A percentile compares a stretch with the other conserved stretches of the same genome.
Conservation (phyloP, 1,140 invertebrate species). For the Manduca sexta region DNA sequence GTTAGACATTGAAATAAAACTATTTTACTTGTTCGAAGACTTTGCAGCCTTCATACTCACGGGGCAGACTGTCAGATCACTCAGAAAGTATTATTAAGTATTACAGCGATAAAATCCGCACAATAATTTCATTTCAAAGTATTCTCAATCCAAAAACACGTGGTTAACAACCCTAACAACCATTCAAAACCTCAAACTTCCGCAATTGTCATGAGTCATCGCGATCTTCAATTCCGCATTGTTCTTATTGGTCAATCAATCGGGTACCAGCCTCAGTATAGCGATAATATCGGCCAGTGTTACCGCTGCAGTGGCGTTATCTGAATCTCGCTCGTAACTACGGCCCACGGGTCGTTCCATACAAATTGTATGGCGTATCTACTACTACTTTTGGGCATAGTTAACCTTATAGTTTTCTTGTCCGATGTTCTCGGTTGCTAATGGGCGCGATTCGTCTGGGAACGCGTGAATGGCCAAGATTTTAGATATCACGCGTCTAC, state of each 20-base stretch:
- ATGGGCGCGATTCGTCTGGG: conserved; percentile 52
- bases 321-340: conserved; percentile 52
- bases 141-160: not conserved
- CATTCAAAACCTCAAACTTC: conserved; percentile 3
- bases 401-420: conserved; percentile 64
- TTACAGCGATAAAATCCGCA: no score
- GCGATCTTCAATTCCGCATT: conserved; percentile 33
- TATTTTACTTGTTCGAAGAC: no score
- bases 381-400: conserved; percentile 65
- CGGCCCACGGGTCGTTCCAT: conserved; percentile 52
- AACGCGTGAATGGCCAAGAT: conserved; percentile 50
- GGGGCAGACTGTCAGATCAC: no score
- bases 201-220: not conserved
- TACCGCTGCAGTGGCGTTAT: conserved; percentile 46
- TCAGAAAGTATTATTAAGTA: no score
- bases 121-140: no score
- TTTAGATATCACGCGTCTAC: no score
- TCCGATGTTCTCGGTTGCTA: conserved; percentile 43
- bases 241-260: conserved; percentile 59
- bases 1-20: no score
- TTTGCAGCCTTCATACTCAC: no score
- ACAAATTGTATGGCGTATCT: conserved; percentile 68
- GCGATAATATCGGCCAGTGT: conserved; percentile 56
- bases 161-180: not conserved
- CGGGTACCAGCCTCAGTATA: conserved; percentile 28